Conservation (phyloP, 2,113 vertebrate species). For the Oryzias javanicus region DNA sequence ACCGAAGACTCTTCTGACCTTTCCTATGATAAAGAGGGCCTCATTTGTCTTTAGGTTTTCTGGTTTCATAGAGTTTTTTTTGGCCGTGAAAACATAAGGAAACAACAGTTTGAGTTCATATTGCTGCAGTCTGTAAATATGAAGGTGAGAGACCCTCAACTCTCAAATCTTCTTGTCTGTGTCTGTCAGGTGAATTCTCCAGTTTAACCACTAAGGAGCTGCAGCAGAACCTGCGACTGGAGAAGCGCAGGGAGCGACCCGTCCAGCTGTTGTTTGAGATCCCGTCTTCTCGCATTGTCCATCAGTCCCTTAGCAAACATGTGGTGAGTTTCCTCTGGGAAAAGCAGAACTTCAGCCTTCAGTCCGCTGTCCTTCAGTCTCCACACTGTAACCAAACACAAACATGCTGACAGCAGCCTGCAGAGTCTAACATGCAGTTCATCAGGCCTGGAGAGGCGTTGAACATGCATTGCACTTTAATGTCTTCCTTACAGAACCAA, state of each 20-base stretch:
- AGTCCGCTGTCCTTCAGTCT: neutral
- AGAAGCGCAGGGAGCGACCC: constrained; percentile 76
- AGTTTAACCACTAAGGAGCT: constrained; percentile 89
- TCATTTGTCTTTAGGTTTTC: too few species aligned
- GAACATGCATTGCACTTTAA: too few species aligned
- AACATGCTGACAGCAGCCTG: too few species aligned
- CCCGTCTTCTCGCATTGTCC: constrained; percentile 76
- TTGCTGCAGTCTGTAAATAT: too few species aligned
- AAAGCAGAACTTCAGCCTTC: neutral
- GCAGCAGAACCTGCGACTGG: constrained; percentile 83
- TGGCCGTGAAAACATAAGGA: too few species aligned
- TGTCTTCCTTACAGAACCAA: too few species aligned
- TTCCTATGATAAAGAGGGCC: too few species aligned
- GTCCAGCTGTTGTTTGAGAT: constrained; percentile 89
- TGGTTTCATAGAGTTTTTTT: too few species aligned
- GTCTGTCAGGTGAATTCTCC: constrained; percentile 37
- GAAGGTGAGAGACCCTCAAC: neutral
- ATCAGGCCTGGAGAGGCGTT: too few species aligned
- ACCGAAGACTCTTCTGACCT: too few species aligned
- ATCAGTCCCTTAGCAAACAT: constrained; percentile 78
- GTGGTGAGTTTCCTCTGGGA: constrained; percentile 79
- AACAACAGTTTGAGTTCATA: neutral
- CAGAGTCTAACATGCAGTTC: too few species aligned
- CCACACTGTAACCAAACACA: neutral
- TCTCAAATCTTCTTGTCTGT: constrained; percentile 9